Base-by-base conservation (phyloP, 1,140 invertebrate species). In the Brachionus manjavacas region DNA sequence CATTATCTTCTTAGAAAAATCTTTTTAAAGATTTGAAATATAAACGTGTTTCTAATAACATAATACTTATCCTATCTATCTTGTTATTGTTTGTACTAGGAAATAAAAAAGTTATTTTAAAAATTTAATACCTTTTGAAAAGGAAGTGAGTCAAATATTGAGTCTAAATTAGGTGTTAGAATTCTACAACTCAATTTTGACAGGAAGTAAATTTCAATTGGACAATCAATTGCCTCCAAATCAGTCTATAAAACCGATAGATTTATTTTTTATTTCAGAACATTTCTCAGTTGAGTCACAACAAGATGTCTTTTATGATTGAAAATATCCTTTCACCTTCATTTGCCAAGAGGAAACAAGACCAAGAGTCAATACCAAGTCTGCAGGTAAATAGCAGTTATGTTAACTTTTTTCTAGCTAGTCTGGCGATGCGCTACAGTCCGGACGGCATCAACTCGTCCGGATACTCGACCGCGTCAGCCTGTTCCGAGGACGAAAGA, bases 131-230 rank as follows among this genome's bases (percentile, higher is more conserved):
- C 68, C 68, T 72, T 72, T 72, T 41, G 31, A 39, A 72, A 41
- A 72, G 39, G 68, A 60, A 60, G 52, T 35, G n/a, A 41, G 39
- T 72, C 16, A 39, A 72, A 72, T 72, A 72, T 72, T 72, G 68
- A 72, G 68, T 41, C 68, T 72, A 72, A 72, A 72, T 72, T 72
- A 72, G 68, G 68, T 72, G 68, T 72, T 72, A 72, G 14, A 72
- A 41, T 41, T 72, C 31, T 12, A 41, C n/a, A 20, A 41, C 68
- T 39, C 31, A 72, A 39, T 68, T 68, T 68, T 39, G 35, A 39
- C 28, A 72, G 68, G 68, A 72, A 72, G 35, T 72, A 39, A 41
- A 72, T 20, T 72, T 41, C 41, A 39, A 72, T 72, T 72, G 68
- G 68, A 41, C 35, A 23, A 35, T 28, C 14, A 68, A 39, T 9